Base-by-base conservation (phyloP, 2,797 vertebrate genomes). In the Poliocrania exsul region DNA sequence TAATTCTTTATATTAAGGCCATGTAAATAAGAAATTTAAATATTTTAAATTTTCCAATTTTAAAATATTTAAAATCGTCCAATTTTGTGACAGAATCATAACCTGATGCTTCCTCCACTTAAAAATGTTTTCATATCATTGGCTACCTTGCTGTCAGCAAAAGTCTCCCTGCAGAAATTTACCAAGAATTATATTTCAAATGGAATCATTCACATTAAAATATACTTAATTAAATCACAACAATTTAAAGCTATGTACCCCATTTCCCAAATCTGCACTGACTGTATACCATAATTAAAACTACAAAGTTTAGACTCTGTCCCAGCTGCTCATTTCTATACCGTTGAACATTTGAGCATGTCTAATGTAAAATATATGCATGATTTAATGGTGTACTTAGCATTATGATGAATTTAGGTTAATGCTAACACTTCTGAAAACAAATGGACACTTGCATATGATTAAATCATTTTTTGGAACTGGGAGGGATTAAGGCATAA, bases 371-470 rank as follows among this genome's bases (percentile, higher is more conserved):
- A 79, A 93, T 86, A 86, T 5, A 5, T 67, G 31, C 23, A 70
- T 78, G 77, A 83, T 40, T 81, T 83, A 88, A 54, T 60, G 33
- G 37, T 66, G 38, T 8, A 42, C 14, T 62, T 77, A 37, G 66
- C 49, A 33, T 71, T 83, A 56, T 29, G 31, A 81, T 67, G 38
- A 81, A 88, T 26, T 81, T 81, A 84, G 29, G 75, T 53, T 95
- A 67, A 75, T 74, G 26, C 24, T 91, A 90, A 91, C 26, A 15
- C 90, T 88, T 88, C 66, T 72, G 58, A 64, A 92, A 85, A 82
- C 29, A 91, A 92, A 85, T 56, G 23, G 18, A 66, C 16, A 89
- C 35, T 28, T 74, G 13, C n/a, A 51, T 61, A 66, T 54, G 10
- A 64, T 81, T 74, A 88, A 90, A 74, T 67, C 11, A 2, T 90